Percentiles rank a stretch among this genome's conserved stretches.
Evolutionary conservation across 2,888 invertebrate genomes (phyloP).

Genomic region (Empis stercorea): DNA sequence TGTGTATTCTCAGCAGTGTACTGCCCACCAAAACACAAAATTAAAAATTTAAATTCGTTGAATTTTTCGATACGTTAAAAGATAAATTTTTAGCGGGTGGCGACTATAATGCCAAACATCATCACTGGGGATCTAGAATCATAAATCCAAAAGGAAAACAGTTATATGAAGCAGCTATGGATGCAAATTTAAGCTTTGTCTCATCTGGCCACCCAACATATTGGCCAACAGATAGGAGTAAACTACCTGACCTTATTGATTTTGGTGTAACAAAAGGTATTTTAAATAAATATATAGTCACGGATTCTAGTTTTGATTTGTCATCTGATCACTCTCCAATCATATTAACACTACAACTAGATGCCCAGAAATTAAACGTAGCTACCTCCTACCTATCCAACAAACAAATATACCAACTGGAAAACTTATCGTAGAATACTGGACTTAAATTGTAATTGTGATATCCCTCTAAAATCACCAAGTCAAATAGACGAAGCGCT

Average conservation of each 20-base stretch:
- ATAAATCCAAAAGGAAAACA: background rate
- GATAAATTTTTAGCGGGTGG: background rate
- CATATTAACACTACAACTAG: too few species aligned
- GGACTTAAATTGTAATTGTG: background rate
- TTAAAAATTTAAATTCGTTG: too few species aligned
- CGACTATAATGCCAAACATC: background rate
- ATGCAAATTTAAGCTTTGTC: background rate
- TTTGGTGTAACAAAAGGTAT: background rate
- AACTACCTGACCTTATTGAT: background rate
- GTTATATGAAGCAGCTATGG: background rate
- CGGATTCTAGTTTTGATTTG: background rate
- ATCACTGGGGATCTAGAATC: background rate
- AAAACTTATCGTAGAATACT: background rate
- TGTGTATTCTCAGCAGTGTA: too few species aligned
- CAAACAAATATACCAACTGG: background rate
- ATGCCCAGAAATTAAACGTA: too few species aligned
- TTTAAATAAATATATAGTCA: background rate
- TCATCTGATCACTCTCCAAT: too few species aligned
- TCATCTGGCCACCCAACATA: background rate
- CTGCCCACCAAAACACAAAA: too few species aligned
- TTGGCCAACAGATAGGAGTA: background rate
- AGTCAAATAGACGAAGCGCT: background rate
- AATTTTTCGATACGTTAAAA: background rate
- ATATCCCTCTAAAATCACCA: background rate
- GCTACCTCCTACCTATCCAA: too few species aligned